Base-by-base conservation (phyloP, 2,888 invertebrate species). In the Cecidostiba fungosa region DNA sequence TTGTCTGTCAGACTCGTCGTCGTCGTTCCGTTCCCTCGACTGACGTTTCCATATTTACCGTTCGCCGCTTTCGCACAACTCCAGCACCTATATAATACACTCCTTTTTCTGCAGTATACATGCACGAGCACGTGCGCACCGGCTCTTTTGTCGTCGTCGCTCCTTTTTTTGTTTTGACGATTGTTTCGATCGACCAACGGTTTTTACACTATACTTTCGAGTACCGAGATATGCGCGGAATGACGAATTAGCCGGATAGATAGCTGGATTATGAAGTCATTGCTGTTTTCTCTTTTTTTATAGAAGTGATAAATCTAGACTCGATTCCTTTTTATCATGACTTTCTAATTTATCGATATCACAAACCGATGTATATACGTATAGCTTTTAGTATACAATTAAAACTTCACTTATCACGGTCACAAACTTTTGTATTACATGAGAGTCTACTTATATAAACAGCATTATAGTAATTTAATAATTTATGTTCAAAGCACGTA, bases 21-120 rank as follows among this genome's bases (percentile, higher is more conserved):
- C n/a, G n/a, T n/a, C 39, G 39, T 6, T 36, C n/a, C 74, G 12
- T 54, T 12, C 54, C 39, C 77, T 23, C 72, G 59, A 43, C 12
- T 50, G 76, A 74, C 76, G 80, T 66, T 36, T 47, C 32, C 78
- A 70, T 79, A 47, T 84, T 84, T 80, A 84, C 84, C 80, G 80
- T 84, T 84, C 32, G 19, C 32, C 36, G 59, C 59, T 26, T 16
- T 36, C 69, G 32, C 50, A 32, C 6, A 12, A 29, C 43, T 36
- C 8, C 29, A 32, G 47, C 59, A 23, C 16, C n/a, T n/a, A 32
- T 59, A 59, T 0, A 62, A 59, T 0, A 62, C 76, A 39, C 66
- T 23, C 62, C 54, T 59, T 59, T n/a, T 59, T 59, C n/a, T 59
- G 19, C 54, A 43, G 43, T 32, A 50, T 54, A 6, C 19, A 36